A percentile compares a stretch with the other conserved stretches of the same genome.
Conservation (phyloP, 2,797 vertebrate genomes). For the Hyperoplus immaculatus region DNA sequence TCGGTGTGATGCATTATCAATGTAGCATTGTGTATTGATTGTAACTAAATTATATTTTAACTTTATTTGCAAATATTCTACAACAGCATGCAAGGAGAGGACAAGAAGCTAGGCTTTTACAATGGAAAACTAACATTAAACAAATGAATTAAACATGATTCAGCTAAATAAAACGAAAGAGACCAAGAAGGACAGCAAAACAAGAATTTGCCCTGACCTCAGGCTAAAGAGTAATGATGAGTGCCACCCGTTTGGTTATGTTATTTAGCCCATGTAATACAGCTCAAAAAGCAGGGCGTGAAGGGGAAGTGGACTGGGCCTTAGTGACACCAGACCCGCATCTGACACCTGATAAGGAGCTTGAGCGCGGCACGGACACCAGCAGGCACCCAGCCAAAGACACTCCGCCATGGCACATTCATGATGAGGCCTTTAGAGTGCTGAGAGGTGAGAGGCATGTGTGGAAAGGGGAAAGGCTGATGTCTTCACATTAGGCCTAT, state of each 20-base stretch:
- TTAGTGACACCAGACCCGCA: constrained; percentile 70
- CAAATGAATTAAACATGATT: not conserved
- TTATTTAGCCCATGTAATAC: not conserved
- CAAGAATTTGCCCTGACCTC: not conserved
- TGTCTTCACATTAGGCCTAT: constrained; percentile 66
- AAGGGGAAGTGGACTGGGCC: constrained; percentile 50
- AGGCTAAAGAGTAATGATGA: not conserved
- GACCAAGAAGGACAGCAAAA: not conserved
- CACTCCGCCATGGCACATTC: constrained; percentile 55
- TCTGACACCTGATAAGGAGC: constrained; percentile 82
- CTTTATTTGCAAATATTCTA: not conserved
- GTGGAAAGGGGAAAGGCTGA: constrained; percentile 59
- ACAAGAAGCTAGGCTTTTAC: not conserved
- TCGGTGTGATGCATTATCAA: too few relatives aligned
- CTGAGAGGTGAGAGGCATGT: constrained; percentile 70
- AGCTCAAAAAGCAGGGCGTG: constrained; percentile 37
- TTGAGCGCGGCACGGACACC: constrained; percentile 51
- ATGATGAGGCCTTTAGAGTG: constrained; percentile 59
- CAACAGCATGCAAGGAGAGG: not conserved
- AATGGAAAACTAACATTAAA: not conserved
- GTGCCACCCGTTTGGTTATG: not conserved
- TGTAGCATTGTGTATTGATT: not conserved
- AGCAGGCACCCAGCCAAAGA: constrained; percentile 70
- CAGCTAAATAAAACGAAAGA: not conserved
- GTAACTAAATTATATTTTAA: not conserved